These are phyloP conservation scores for Lomographa bimaculata DNA, from an alignment of 2,888 invertebrate species.

Conservation along the genomic window DNA sequence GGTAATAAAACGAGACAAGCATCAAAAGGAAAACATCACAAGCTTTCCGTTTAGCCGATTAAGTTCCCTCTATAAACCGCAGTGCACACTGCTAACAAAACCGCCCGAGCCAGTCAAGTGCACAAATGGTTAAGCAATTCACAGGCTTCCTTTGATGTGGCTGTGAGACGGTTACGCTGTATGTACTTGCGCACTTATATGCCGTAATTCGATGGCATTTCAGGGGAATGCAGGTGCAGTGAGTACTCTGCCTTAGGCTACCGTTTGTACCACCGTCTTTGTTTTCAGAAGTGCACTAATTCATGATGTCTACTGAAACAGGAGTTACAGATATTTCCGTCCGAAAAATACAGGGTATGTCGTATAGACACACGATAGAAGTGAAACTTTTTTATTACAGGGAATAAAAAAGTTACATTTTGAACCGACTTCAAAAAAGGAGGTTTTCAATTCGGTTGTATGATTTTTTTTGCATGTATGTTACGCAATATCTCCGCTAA, in stretches of 20 bases:
- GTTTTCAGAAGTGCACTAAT: constrained; percentile 7
- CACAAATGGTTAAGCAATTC: constrained; percentile 35
- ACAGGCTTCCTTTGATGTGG: constrained; percentile 33
- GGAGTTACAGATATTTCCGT: too few relatives aligned
- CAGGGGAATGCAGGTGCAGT: constrained; percentile 19
- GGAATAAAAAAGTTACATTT: constrained; percentile 3
- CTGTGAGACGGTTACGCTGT: constrained; percentile 13
- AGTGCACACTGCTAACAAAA: constrained; percentile 24
- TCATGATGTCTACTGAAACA: constrained; percentile 9
- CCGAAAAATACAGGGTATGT: too few relatives aligned
- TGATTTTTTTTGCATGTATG: too few relatives aligned
- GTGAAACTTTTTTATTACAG: too few relatives aligned
- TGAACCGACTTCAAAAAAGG: background rate
- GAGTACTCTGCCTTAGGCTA: constrained; percentile 16
- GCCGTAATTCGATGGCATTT: constrained; percentile 29
- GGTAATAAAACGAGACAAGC: constrained; percentile 8
- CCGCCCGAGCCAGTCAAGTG: constrained; percentile 28
- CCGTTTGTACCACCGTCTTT: constrained; percentile 5
- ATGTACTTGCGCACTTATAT: constrained; percentile 25
- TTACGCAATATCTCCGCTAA: too few relatives aligned
- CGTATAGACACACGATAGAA: too few relatives aligned
- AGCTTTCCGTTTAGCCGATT: constrained; percentile 22
- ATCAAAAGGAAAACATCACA: constrained; percentile 18
- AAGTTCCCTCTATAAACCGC: constrained; percentile 28
- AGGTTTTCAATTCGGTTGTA: too few relatives aligned